phyloP scores from a whole-genome alignment of 2,797 vertebrate species.

The Limosa lapponica region DNA sequence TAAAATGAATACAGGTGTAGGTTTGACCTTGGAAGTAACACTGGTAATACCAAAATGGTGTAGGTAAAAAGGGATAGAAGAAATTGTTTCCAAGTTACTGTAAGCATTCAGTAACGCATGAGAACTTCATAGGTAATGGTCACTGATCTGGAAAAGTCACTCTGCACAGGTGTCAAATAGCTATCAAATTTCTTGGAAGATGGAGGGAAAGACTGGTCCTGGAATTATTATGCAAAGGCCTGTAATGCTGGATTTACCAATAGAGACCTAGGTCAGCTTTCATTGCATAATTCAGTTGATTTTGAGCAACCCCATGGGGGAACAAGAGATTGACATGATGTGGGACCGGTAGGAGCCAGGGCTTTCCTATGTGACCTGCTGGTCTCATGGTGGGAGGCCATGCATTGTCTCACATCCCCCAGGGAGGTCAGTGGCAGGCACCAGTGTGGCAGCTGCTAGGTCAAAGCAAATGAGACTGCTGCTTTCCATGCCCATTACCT shows the following conservation, averaged over 20 bases:
- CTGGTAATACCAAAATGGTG: background rate
- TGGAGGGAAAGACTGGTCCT: background rate
- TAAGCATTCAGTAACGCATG: background rate
- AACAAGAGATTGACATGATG: background rate
- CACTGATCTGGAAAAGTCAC: background rate
- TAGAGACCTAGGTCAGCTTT: background rate
- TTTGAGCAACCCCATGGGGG: background rate
- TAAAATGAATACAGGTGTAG: background rate
- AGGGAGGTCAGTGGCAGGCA: background rate
- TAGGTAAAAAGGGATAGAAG: background rate
- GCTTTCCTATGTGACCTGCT: background rate
- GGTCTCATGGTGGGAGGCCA: background rate
- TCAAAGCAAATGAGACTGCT: background rate
- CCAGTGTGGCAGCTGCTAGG: background rate
- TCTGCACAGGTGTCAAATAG: background rate
- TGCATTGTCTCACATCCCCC: background rate
- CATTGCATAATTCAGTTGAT: background rate
- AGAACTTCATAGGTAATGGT: background rate
- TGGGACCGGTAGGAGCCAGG: background rate
- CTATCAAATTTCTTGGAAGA: conserved; percentile 49
- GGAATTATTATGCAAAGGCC: conserved; percentile 44
- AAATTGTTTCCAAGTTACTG: background rate
- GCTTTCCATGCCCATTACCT: background rate
- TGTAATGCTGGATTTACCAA: conserved; percentile 5
- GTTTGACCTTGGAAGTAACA: background rate